A percentile compares a stretch with the other conserved stretches of the same genome.
phyloP scores from a whole-genome alignment of 2,888 invertebrate genomes.

The Acronicta leporina region DNA sequence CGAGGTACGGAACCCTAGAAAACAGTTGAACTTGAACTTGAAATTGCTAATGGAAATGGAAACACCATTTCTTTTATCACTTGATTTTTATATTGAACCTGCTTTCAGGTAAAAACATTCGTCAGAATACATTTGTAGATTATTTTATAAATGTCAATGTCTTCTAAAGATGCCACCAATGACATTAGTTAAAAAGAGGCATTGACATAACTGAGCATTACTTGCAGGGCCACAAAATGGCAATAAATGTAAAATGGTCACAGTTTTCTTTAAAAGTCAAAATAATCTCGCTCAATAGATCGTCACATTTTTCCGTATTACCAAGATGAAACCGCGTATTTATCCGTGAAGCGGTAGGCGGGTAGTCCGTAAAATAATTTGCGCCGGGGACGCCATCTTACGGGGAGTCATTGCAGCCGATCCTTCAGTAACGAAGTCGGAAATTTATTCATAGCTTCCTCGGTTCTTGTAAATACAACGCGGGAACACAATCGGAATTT shows the following conservation, averaged over 20 bases:
- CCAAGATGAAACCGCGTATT: conserved; percentile 44
- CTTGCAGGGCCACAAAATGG: too few relatives aligned
- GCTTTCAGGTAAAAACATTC: too few relatives aligned
- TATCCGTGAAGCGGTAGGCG: conserved; percentile 45
- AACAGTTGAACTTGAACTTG: too few relatives aligned
- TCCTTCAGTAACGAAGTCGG: conserved; percentile 77
- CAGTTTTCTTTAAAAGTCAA: background rate
- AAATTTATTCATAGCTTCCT: conserved; percentile 85
- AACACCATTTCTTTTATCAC: too few relatives aligned
- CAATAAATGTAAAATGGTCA: background rate
- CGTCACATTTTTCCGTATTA: conserved; percentile 5
- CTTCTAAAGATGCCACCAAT: too few relatives aligned
- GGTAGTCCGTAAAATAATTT: conserved; percentile 71
- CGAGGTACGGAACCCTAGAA: too few relatives aligned
- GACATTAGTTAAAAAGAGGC: too few relatives aligned
- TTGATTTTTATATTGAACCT: too few relatives aligned
- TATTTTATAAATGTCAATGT: too few relatives aligned
- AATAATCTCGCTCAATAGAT: background rate
- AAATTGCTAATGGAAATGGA: too few relatives aligned
- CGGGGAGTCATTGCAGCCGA: conserved; percentile 67
- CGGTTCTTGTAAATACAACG: conserved; percentile 76
- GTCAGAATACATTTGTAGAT: too few relatives aligned
- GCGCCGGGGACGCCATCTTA: conserved; percentile 64
- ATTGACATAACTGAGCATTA: too few relatives aligned
- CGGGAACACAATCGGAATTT: conserved; percentile 75